A percentile compares a stretch with the other conserved stretches of the same genome.
Evolutionary conservation across 2,113 vertebrate species (phyloP).

Genomic region (Thalassarche chlororhynchos): DNA sequence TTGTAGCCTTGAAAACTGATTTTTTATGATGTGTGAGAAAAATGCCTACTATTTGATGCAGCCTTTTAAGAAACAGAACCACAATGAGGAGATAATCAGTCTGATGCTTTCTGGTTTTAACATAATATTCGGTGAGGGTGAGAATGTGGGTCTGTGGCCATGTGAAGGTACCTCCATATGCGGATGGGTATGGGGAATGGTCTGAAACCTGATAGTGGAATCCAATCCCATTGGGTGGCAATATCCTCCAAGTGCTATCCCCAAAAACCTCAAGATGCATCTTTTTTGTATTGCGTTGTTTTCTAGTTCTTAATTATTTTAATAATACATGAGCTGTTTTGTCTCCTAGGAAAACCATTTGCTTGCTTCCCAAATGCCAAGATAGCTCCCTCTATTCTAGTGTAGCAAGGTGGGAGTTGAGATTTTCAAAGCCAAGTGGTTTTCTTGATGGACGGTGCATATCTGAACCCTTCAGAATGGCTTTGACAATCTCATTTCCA

Average conservation of each 20-base stretch:
- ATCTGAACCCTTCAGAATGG: background rate
- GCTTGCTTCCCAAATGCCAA: background rate
- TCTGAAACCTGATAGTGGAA: background rate
- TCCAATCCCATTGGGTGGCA: background rate
- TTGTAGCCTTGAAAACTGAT: background rate
- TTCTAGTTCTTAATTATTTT: background rate
- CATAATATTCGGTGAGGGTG: background rate
- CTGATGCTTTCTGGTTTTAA: background rate
- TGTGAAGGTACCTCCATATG: accelerated
- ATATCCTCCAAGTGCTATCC: background rate
- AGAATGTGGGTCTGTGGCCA: background rate
- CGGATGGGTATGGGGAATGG: background rate
- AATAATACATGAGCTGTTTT: background rate
- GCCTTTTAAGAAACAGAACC: background rate
- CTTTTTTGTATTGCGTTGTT: background rate
- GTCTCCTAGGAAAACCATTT: background rate
- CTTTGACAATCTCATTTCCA: background rate
- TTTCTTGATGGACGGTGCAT: background rate
- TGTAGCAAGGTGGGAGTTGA: background rate
- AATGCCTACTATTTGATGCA: background rate
- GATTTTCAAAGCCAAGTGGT: background rate
- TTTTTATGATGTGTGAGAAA: background rate
- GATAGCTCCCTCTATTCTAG: background rate
- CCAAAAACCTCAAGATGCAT: background rate
- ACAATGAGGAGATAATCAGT: background rate